These are phyloP conservation scores for Nannoperca australis DNA, from an alignment of 2,797 vertebrate species.

Conservation along the genomic window DNA sequence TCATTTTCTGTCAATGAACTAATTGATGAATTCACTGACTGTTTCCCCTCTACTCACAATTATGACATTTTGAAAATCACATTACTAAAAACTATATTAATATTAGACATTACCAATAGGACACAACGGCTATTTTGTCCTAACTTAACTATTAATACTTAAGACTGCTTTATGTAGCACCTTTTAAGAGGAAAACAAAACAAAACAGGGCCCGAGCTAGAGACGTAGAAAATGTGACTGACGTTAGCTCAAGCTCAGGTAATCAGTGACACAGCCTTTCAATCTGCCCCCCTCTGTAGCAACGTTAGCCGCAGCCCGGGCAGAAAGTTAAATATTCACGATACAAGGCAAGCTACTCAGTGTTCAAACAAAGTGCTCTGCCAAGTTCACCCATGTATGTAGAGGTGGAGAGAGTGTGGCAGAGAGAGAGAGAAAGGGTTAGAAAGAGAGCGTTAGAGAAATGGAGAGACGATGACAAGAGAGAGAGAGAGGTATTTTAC, in stretches of 20 bases:
- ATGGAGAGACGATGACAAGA: too few species aligned
- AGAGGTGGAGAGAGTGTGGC: conserved; percentile 64
- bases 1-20: background rate
- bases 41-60: background rate
- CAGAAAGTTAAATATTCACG: conserved; percentile 85
- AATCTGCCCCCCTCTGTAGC: conserved; percentile 70
- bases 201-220: background rate
- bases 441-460: conserved; percentile 16
- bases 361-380: conserved; percentile 86
- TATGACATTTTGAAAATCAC: background rate
- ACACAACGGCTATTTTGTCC: background rate
- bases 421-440: conserved; percentile 48
- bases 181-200: background rate
- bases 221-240: conserved; percentile 30
- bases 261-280: conserved; percentile 68
- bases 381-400: conserved; percentile 82
- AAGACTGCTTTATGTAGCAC: background rate
- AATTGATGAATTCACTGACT: background rate
- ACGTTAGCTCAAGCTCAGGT: conserved; percentile 63
- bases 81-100: background rate
- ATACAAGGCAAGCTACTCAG: conserved; percentile 80
- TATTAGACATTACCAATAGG: background rate
- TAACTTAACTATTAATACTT: background rate
- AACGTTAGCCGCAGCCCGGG: conserved; percentile 62
- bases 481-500: conserved; percentile 78